phyloP scores from a whole-genome alignment of 2,888 invertebrate species.

The Amphipoea lucens region DNA sequence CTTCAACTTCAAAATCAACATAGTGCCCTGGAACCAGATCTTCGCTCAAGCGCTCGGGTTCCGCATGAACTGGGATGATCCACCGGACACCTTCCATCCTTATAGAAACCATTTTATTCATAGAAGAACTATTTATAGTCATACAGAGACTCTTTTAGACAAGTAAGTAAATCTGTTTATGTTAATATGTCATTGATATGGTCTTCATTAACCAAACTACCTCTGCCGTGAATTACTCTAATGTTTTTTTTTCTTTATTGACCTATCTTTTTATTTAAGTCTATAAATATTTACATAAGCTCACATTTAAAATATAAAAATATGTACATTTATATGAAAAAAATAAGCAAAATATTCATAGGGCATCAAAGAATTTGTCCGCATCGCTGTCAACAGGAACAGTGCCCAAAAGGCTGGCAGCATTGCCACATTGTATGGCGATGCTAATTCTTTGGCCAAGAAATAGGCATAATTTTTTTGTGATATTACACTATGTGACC shows the following conservation, averaged over 20 bases:
- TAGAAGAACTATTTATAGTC: conserved; percentile 91
- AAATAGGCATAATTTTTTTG: no score
- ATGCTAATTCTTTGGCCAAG: no score
- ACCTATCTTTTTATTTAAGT: no score
- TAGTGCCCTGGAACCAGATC: conserved; percentile 92
- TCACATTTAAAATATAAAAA: no score
- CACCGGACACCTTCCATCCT: conserved; percentile 87
- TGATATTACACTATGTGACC: no score
- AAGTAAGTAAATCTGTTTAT: conserved; percentile 81
- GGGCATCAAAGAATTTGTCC: no score
- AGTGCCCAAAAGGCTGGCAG: no score
- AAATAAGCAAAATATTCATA: no score
- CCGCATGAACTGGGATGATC: conserved; percentile 93
- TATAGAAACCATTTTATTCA: conserved; percentile 88
- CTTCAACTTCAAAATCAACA: conserved; percentile 93
- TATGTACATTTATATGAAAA: no score
- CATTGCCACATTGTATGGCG: no score
- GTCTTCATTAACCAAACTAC: background rate
- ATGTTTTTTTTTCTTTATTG: background rate
- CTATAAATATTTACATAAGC: no score
- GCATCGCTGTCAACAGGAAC: no score
- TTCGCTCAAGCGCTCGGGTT: conserved; percentile 93
- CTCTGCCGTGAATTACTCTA: background rate
- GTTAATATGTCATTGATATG: background rate
- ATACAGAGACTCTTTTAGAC: conserved; percentile 90